Evolutionary conservation across 1,140 invertebrate genomes (phyloP).

Genomic region (Papilio polytes): DNA sequence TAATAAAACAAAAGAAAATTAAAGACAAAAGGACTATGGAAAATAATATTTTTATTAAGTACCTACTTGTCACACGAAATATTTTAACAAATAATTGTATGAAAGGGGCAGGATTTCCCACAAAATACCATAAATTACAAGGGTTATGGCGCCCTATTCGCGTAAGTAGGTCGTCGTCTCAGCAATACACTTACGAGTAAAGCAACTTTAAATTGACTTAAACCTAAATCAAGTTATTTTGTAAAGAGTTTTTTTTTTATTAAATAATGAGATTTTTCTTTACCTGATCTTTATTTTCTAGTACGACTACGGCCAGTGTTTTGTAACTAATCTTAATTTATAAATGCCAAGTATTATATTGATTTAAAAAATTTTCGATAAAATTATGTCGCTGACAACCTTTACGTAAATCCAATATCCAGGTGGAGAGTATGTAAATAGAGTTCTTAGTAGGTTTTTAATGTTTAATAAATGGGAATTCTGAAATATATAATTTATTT

Average conservation of each 20-base stretch:
- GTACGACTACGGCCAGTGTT: no score
- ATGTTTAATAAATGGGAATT: no score
- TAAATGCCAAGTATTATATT: background rate
- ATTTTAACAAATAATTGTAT: background rate
- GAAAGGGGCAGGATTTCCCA: background rate
- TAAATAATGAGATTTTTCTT: background rate
- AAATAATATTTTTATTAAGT: no score
- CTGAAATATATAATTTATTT: no score
- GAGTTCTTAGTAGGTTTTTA: no score
- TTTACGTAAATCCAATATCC: no score
- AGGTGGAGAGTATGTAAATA: no score
- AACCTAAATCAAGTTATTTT: background rate
- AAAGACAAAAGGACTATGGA: no score
- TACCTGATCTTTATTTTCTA: no score
- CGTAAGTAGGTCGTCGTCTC: background rate
- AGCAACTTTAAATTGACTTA: background rate
- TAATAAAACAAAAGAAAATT: no score
- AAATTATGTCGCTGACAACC: background rate
- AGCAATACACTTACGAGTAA: no score
- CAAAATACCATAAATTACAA: constrained; percentile 1
- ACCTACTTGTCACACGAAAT: background rate
- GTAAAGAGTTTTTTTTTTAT: background rate
- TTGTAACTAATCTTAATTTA: background rate
- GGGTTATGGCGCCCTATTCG: background rate
- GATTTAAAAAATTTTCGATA: no score